phyloP scores from a whole-genome alignment of 2,797 vertebrate genomes.

The Paratrypauchen microcephalus region DNA sequence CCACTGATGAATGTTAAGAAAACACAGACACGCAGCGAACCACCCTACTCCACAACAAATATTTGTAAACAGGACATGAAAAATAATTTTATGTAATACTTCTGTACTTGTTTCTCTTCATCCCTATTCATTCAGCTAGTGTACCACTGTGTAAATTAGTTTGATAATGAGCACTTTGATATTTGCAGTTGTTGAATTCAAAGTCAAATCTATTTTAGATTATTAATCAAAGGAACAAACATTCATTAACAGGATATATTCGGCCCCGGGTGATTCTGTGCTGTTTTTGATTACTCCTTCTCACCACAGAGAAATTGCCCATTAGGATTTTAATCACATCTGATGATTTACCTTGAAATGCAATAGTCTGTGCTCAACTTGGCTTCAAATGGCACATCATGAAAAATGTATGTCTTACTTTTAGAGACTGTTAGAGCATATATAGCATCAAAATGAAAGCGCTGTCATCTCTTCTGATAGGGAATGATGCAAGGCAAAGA shows the following conservation, averaged over 20 bases:
- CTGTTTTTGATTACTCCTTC: constrained; percentile 8
- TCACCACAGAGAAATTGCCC: not conserved
- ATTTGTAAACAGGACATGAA: not conserved
- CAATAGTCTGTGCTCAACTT: not conserved
- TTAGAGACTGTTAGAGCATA: not conserved
- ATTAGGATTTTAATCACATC: constrained; percentile 3
- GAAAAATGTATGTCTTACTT: not conserved
- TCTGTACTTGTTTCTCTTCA: not conserved
- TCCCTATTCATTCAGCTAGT: not conserved
- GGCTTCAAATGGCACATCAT: not conserved
- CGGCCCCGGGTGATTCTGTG: constrained; percentile 7
- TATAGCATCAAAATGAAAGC: not conserved
- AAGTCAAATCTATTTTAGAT: constrained; percentile 14
- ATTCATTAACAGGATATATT: constrained; percentile 11
- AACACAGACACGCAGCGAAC: no score
- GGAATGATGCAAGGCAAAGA: constrained; percentile 30
- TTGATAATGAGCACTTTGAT: constrained; percentile 13
- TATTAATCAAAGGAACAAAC: constrained; percentile 15
- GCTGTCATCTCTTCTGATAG: not conserved
- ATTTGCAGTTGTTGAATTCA: constrained; percentile 7
- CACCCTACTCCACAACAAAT: not conserved
- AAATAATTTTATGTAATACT: not conserved
- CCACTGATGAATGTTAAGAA: no score
- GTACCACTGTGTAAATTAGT: not conserved
- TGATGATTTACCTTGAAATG: not conserved